Conservation (phyloP, 2,888 invertebrate species). For the Napeogenes inachia region DNA sequence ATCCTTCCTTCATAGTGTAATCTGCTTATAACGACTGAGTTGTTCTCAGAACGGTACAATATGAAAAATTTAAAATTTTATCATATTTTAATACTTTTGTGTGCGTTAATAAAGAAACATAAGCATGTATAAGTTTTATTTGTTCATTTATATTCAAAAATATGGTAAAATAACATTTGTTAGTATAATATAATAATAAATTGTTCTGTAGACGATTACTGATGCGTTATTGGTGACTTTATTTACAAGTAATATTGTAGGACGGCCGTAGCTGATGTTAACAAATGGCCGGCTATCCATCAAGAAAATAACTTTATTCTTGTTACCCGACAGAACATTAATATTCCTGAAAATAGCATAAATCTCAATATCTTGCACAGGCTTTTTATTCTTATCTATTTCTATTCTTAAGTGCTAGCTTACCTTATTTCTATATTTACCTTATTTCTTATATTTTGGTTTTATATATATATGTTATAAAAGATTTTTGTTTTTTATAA, state of each 20-base stretch:
- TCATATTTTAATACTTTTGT: too few species aligned
- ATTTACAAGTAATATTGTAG: constrained; percentile 12
- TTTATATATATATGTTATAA: too few species aligned
- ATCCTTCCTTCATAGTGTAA: constrained; percentile 19
- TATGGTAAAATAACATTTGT: too few species aligned
- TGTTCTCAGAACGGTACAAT: constrained; percentile 3
- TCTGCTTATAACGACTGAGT: constrained; percentile 19
- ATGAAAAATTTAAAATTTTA: too few species aligned
- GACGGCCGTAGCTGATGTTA: constrained; percentile 4
- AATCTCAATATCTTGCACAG: constrained; percentile 8
- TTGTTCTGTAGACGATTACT: not conserved
- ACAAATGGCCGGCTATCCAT: constrained; percentile 17
- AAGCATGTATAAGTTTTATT: too few species aligned
- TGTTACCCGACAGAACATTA: constrained; percentile 14
- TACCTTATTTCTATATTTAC: too few species aligned
- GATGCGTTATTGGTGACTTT: not conserved
- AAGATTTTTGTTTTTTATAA: too few species aligned
- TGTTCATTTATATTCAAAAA: too few species aligned
- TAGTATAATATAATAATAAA: too few species aligned
- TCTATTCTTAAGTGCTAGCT: too few species aligned
- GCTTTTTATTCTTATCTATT: not conserved
- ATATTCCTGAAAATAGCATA: constrained; percentile 10
- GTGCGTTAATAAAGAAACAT: too few species aligned
- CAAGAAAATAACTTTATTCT: constrained; percentile 19
- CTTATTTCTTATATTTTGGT: too few species aligned